Evolutionary conservation across 2,888 invertebrate species (phyloP), one percentile per base, ranked within the genome.

Genomic region (Sialis lutaria): DNA sequence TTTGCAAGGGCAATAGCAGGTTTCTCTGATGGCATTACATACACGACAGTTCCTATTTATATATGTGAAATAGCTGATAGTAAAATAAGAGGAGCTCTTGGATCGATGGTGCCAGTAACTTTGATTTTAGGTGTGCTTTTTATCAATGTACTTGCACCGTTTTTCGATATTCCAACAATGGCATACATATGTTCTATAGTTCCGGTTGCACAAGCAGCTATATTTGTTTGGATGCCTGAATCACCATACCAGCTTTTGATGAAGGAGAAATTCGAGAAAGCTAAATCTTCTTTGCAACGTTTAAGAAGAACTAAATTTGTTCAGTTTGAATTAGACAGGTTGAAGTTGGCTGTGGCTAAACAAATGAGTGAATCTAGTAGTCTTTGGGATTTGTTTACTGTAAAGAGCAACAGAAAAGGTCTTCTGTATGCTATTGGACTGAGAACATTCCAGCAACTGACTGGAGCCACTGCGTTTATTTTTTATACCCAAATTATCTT

Each of bases 1-100:
- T 64, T 72, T 6, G 62, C 60, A 2, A 53, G 61, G 48, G 56
- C 60, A 44, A 34, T 51, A 13, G 50, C 50, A 10, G 53, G 53
- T 9, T 35, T 53, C 32, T 51, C 47, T 6, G 51, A 51, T 31
- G 52, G 52, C 10, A 46, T 51, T 33, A 46, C 49, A 1, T 50
- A 50, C 33, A 51, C 52, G 22, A 48, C 50, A 4, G 44, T 50
- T n/a, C 52, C 54, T 2, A 52, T 55, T 33, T 55, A 55, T 42
- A 45, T 53, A 0, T 50, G 53, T 10, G 54, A 55, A 48, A 51
- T 55, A 12, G 50, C 52, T 6, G 53, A 53, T 44, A 49, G 50
- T 40, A 48, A 50, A 33, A 52, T 53, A 32, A 49, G 54, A 34
- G 55, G 53, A 37, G 50, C 50, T 7, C 40, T 52, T 9, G 46